Percentiles rank a stretch among this genome's conserved stretches.
Conservation (phyloP, 2,797 vertebrate species). For the Alcedo atthis region DNA sequence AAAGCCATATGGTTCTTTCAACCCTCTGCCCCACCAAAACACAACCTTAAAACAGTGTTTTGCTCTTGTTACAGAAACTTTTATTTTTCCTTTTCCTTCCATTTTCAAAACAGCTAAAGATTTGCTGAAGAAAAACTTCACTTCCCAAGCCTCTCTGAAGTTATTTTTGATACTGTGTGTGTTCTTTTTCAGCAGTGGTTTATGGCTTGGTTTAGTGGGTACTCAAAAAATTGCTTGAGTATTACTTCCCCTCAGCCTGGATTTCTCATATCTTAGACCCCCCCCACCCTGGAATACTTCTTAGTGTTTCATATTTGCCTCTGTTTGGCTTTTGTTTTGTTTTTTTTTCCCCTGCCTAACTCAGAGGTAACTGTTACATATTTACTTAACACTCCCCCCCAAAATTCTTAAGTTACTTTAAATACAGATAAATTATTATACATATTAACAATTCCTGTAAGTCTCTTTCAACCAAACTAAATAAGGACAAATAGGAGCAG, state of each 20-base stretch:
- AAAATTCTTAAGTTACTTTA: neutral
- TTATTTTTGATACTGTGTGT: constrained; percentile 3
- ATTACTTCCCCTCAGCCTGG: neutral
- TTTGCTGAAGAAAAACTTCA: neutral
- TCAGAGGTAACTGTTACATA: neutral
- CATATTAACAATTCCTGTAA: neutral
- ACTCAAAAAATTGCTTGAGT: neutral
- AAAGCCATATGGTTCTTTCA: neutral
- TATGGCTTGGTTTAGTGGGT: constrained; percentile 10
- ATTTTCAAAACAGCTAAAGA: neutral
- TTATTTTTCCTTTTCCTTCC: neutral
- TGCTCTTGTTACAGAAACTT: neutral
- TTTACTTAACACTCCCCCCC: neutral
- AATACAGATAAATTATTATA: neutral
- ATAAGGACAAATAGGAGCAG: neutral
- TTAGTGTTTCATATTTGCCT: neutral
- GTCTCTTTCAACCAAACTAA: neutral
- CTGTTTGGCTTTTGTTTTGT: neutral
- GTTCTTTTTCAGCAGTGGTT: constrained; percentile 29
- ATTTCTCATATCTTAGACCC: neutral
- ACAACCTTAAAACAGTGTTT: neutral
- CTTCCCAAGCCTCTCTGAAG: constrained; percentile 9
- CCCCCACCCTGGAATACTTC: neutral
- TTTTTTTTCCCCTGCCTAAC: neutral
- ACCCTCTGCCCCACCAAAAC: constrained; percentile 13